Conservation (phyloP, 2,113 vertebrate species). For the Okapia johnstoni region DNA sequence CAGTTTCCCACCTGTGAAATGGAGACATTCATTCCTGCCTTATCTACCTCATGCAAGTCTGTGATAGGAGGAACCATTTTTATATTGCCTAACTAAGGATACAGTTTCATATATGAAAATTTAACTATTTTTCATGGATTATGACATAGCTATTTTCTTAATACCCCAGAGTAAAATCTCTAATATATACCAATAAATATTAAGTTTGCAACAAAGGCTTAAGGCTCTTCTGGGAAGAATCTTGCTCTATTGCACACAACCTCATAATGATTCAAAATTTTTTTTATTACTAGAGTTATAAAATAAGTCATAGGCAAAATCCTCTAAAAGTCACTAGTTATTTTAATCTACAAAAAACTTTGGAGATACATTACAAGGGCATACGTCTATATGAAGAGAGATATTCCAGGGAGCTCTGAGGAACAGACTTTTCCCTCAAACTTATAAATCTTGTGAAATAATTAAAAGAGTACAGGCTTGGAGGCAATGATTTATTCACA, state of each 20-base stretch:
- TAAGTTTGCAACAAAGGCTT: not conserved
- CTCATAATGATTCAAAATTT: not conserved
- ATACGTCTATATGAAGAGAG: not conserved
- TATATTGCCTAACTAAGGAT: not conserved
- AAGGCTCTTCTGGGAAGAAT: not conserved
- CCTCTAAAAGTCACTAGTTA: not conserved
- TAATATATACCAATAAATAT: not conserved
- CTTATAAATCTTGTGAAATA: conserved; percentile 1
- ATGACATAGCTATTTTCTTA: not conserved
- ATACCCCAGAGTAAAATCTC: not conserved
- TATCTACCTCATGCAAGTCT: not conserved
- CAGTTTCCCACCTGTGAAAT: conserved; percentile 5
- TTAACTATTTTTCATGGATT: not conserved
- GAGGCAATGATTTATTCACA: not conserved
- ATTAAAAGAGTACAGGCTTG: not conserved
- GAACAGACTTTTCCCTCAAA: not conserved
- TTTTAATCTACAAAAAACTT: not conserved
- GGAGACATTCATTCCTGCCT: not conserved
- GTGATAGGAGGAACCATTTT: not conserved
- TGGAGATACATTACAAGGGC: not conserved
- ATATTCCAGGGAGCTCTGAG: not conserved
- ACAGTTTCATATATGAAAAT: not conserved
- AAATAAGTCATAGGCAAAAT: conserved; percentile 27
- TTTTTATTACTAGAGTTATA: not conserved
- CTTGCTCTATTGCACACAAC: not conserved